Evolutionary conservation across 2,797 vertebrate species (phyloP).

Genomic region (Enteromius unitaeniatus): DNA sequence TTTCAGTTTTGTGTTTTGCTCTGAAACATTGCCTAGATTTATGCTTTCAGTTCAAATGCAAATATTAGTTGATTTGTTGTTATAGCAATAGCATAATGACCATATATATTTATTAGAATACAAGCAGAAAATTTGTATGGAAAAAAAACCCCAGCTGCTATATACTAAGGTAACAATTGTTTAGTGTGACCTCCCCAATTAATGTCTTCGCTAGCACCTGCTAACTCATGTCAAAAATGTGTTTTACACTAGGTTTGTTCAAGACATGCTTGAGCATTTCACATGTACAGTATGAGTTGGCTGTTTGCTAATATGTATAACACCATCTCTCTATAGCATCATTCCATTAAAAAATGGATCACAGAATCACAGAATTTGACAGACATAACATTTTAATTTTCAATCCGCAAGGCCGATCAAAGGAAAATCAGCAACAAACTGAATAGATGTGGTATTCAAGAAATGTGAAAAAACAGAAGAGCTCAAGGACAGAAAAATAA

Average conservation of each 20-base stretch:
- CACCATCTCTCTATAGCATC: not conserved
- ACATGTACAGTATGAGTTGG: not conserved
- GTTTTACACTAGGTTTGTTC: not conserved
- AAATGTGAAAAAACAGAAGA: not conserved
- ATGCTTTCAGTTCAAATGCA: not conserved
- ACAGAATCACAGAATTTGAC: not conserved
- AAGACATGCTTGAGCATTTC: not conserved
- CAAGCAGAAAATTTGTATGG: not conserved
- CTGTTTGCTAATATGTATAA: not conserved
- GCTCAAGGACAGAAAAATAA: not conserved
- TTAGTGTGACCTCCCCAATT: not conserved
- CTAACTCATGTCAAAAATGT: not conserved
- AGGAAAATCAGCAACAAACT: constrained; percentile 17
- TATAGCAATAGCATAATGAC: not conserved
- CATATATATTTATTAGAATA: not conserved
- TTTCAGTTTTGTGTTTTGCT: not conserved
- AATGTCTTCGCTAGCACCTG: not conserved
- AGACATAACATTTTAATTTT: not conserved
- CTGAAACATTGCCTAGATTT: not conserved
- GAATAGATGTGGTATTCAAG: not conserved
- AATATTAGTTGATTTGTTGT: not conserved
- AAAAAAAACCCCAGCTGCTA: not conserved
- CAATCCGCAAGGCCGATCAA: not conserved
- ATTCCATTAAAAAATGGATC: constrained; percentile 18
- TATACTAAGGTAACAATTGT: too few relatives aligned